A percentile compares a stretch with the other conserved stretches of the same genome.
These are phyloP conservation scores for Borostomias antarcticus DNA, from an alignment of 2,797 vertebrate genomes.

Conservation along the genomic window DNA sequence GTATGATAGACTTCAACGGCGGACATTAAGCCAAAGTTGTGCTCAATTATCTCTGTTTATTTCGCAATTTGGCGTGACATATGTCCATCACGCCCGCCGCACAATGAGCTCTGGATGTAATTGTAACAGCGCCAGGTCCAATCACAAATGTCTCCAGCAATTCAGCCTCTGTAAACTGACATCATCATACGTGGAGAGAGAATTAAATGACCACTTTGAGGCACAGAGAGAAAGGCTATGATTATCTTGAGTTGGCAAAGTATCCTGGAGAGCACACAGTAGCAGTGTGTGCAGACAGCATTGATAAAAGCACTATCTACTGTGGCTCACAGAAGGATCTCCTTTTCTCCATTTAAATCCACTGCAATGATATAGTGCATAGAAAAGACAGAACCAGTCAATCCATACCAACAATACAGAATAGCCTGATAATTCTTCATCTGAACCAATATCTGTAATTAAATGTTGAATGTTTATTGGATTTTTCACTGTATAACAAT, in stretches of 20 bases:
- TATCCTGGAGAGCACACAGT: conserved; percentile 29
- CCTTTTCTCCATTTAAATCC: background rate
- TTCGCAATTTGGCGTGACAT: conserved; percentile 30
- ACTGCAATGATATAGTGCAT: background rate
- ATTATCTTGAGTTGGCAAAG: conserved; percentile 27
- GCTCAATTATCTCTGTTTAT: conserved; percentile 54
- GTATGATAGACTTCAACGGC: conserved; percentile 58
- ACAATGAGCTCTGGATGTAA: conserved; percentile 6
- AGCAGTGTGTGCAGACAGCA: background rate
- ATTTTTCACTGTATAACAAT: background rate
- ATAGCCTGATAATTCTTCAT: background rate
- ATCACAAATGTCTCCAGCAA: conserved; percentile 24
- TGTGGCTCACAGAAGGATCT: too few species aligned
- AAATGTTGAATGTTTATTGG: background rate
- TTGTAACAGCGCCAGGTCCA: conserved; percentile 6
- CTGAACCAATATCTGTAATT: background rate
- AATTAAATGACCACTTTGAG: conserved; percentile 7
- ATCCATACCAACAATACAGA: background rate
- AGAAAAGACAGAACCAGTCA: background rate
- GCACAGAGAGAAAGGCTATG: conserved; percentile 23
- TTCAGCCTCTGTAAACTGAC: conserved; percentile 18
- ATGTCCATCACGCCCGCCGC: conserved; percentile 34
- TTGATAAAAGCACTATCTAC: too few species aligned
- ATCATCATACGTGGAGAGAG: conserved; percentile 21
- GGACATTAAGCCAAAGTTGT: conserved; percentile 55